Percentiles rank a stretch among this genome's conserved stretches.
Conservation (phyloP, 2,113 vertebrate species). For the Pelobates fuscus region DNA sequence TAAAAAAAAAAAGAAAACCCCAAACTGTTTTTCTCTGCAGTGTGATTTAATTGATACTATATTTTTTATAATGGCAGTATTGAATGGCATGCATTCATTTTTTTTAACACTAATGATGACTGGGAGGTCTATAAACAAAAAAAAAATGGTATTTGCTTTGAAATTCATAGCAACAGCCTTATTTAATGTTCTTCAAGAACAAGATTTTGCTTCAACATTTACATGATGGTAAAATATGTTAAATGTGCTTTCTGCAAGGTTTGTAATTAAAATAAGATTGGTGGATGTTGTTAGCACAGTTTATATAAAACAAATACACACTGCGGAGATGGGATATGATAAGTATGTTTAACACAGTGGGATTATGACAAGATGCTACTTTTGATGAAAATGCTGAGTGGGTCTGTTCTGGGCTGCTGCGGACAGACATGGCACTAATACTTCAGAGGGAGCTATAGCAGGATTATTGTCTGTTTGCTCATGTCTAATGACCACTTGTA, state of each 20-base stretch:
- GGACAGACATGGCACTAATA: conserved; percentile 24
- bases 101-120: too few species aligned
- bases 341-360: background rate
- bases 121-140: too few species aligned
- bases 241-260: background rate
- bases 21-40: too few species aligned
- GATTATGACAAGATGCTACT: conserved; percentile 11
- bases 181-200: background rate
- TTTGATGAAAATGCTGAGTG: conserved; percentile 1
- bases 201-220: background rate
- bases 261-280: background rate
- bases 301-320: background rate
- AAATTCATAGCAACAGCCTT: background rate
- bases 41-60: too few species aligned
- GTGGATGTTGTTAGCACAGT: background rate
- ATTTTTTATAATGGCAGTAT: too few species aligned
- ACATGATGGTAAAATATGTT: background rate
- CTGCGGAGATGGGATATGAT: background rate
- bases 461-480: conserved; percentile 44
- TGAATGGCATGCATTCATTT: too few species aligned
- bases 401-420: conserved; percentile 11
- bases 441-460: conserved; percentile 15
- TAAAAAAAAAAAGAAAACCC: too few species aligned
- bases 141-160: background rate
- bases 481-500: conserved; percentile 37